phyloP scores from a whole-genome alignment of 2,888 invertebrate genomes.

The Mellilla xanthometata region DNA sequence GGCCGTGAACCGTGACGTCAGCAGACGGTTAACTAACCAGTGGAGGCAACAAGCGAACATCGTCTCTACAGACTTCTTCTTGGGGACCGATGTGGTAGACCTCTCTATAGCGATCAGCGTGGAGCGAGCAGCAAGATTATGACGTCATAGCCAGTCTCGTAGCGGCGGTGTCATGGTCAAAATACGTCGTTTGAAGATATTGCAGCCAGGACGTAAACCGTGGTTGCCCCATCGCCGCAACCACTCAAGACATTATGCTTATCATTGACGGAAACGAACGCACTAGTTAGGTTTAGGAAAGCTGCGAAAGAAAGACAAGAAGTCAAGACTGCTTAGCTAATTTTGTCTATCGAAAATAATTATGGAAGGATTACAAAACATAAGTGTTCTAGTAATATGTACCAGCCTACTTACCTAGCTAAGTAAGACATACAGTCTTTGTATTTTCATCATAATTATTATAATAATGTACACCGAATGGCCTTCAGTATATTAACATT shows the following conservation, averaged over 20 bases:
- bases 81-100: constrained; percentile 87
- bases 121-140: constrained; percentile 67
- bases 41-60: constrained; percentile 88
- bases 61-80: constrained; percentile 88
- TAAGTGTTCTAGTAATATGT: no score
- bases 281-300: constrained; percentile 1
- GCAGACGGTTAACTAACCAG: constrained; percentile 84
- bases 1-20: constrained; percentile 86
- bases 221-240: constrained; percentile 49
- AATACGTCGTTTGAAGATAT: constrained; percentile 19
- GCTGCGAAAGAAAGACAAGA: no score
- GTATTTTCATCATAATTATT: no score
- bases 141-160: constrained; percentile 56
- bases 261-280: constrained; percentile 25
- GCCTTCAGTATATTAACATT: constrained; percentile 23
- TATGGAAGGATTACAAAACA: no score
- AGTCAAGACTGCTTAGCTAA: neutral
- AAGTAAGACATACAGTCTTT: no score
- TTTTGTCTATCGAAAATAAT: no score
- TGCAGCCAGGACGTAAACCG: constrained; percentile 39
- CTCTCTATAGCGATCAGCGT: constrained; percentile 81
- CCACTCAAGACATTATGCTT: constrained; percentile 34
- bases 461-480: neutral
- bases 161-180: constrained; percentile 57
- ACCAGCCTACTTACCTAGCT: no score